Base-by-base conservation (phyloP, 2,797 vertebrate genomes). In the Lutjanus campechanus region DNA sequence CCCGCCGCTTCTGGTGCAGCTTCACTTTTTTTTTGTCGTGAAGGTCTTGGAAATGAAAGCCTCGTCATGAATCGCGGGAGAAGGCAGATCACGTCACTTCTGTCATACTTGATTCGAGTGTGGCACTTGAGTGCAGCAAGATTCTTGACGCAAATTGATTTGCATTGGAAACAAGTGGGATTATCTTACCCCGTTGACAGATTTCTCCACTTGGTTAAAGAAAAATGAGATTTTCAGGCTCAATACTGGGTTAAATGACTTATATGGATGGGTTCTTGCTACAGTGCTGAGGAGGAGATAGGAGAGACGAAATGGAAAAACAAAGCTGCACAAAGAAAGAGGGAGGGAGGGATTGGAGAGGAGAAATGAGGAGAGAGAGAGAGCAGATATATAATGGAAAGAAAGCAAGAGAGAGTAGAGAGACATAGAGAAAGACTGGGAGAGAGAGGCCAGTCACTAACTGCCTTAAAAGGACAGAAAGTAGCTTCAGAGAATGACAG, bases 381-480 rank as follows among this genome's bases (percentile, higher is more conserved):
- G 73, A 25, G 41, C 66, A 76, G 85, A 79, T 64, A 70, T 77
- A 77, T 78, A 81, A 80, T 81, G 76, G 85, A 85, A 88, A 88
- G 63, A 87, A 76, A 87, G 78, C 58, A 68, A 65, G 54, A 73
- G 61, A 64, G 68, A 70, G 50, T 47, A 36, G 82, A 84, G 83
- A 69, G 79, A 75, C 50, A 60, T 0, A 36, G 56, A 70, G 58
- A 56, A 40, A 75, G 43, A 58, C n/a, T 17, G 15, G 43, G 80
- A 79, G 73, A 64, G 81, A 78, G 74, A 81, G 79, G 56, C 46
- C 49, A 67, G 66, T 69, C 73, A 60, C 84, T 77, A 71, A 88
- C 89, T 81, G 84, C 93, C 93, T 93, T 95, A 95, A 94, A 95
- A 95, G 94, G 94, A 88, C 83, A 90, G 87, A 91, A 91, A 93